A percentile compares a stretch with the other conserved stretches of the same genome.
Evolutionary conservation across 92 coral and sea anemone species (phyloP).

Genomic region (Heliopora coerulea): DNA sequence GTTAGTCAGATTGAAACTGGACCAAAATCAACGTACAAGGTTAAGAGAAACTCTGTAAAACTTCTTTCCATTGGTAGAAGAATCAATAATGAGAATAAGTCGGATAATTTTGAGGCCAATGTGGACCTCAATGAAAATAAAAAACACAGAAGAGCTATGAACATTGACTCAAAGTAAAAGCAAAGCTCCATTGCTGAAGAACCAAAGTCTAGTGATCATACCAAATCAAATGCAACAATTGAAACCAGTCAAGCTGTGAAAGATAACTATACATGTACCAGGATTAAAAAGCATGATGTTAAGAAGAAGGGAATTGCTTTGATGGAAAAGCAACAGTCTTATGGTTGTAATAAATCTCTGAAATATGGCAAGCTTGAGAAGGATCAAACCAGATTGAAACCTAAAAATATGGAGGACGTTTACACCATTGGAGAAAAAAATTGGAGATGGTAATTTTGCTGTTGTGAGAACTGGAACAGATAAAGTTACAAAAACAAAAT

Average conservation of each 20-base stretch:
- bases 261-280: neutral
- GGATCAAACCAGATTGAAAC: neutral
- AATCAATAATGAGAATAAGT: conserved; percentile 7
- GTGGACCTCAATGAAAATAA: neutral
- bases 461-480: conserved; percentile 83
- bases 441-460: conserved; percentile 98
- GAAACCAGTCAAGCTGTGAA: neutral
- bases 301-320: neutral
- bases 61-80: conserved; percentile 67
- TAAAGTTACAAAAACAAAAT: conserved; percentile 69
- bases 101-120: neutral
- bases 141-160: conserved; percentile 3
- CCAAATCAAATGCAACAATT: neutral
- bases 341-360: neutral
- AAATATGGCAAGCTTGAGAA: neutral
- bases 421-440: conserved; percentile 85
- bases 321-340: neutral
- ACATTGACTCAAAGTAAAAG: conserved; percentile 10
- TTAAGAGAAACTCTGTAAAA: conserved; percentile 49
- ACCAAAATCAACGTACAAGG: conserved; percentile 3
- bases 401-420: conserved; percentile 71
- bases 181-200: conserved; percentile 19
- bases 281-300: neutral
- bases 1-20: conserved; percentile 12
- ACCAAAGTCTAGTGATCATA: neutral